A percentile compares a stretch with the other conserved stretches of the same genome.
Evolutionary conservation across 2,797 vertebrate genomes (phyloP).

Genomic region (Parotocinclus haroldoi): DNA sequence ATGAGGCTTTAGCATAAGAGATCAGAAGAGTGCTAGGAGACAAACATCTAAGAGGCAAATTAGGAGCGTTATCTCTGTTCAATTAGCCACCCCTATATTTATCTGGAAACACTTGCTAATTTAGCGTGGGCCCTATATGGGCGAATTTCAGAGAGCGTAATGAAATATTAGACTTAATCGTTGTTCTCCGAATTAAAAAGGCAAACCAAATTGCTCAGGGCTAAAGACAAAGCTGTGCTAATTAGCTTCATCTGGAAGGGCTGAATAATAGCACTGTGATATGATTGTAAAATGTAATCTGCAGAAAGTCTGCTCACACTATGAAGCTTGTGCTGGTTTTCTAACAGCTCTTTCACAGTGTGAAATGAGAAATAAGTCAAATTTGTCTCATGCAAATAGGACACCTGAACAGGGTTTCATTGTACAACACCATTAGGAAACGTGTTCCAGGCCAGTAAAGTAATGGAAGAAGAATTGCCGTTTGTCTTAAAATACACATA

Average conservation of each 20-base stretch:
- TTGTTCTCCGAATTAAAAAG: conserved; percentile 50
- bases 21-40: conserved; percentile 67
- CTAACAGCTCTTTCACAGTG: neutral
- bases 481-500: conserved; percentile 26
- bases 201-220: conserved; percentile 44
- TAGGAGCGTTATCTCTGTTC: conserved; percentile 67
- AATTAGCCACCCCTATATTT: conserved; percentile 68
- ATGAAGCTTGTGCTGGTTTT: neutral
- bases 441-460: neutral
- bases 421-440: neutral
- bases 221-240: conserved; percentile 53
- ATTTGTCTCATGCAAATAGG: neutral
- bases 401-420: conserved; percentile 21
- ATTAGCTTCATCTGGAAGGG: conserved; percentile 42
- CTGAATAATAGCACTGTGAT: conserved; percentile 39
- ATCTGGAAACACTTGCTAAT: conserved; percentile 70
- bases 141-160: conserved; percentile 54
- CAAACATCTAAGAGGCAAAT: conserved; percentile 70
- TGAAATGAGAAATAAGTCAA: conserved; percentile 2
- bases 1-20: conserved; percentile 71
- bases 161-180: conserved; percentile 59
- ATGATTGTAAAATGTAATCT: conserved; percentile 24
- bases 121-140: conserved; percentile 57
- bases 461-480: conserved; percentile 1
- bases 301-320: neutral